These are phyloP conservation scores for Sebastes melanostomus DNA, from an alignment of 2,797 vertebrate genomes.

Conservation along the genomic window DNA sequence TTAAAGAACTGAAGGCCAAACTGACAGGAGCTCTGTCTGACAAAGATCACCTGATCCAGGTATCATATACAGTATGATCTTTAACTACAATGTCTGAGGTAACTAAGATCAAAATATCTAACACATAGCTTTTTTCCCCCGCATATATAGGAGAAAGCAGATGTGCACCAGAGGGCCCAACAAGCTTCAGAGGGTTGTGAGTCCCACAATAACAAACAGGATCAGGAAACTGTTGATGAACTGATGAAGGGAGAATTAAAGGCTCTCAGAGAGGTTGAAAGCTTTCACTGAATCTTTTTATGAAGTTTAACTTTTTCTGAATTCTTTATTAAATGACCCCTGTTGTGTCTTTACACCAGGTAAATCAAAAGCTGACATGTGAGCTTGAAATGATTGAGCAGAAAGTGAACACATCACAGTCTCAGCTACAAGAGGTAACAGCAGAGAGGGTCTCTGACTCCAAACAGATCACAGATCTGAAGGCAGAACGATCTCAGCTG, in stretches of 20 bases:
- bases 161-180: conserved; percentile 58
- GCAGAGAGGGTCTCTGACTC: conserved; percentile 60
- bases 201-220: conserved; percentile 51
- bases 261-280: conserved; percentile 64
- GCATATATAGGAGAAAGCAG: conserved; percentile 70
- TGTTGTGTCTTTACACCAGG: conserved; percentile 51
- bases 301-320: neutral
- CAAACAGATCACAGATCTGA: conserved; percentile 64
- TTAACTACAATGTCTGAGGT: neutral
- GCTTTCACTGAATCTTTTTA: neutral
- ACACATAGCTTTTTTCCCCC: neutral
- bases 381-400: conserved; percentile 69
- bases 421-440: conserved; percentile 67
- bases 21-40: conserved; percentile 58
- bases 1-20: conserved; percentile 73
- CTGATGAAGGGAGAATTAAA: conserved; percentile 58
- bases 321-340: neutral
- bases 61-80: conserved; percentile 27
- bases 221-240: conserved; percentile 47
- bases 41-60: conserved; percentile 75
- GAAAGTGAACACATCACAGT: conserved; percentile 53
- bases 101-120: neutral
- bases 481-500: conserved; percentile 68
- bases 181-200: conserved; percentile 50
- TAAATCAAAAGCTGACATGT: conserved; percentile 69